A percentile compares a stretch with the other conserved stretches of the same genome.
Evolutionary conservation across 2,888 invertebrate species (phyloP).

Genomic region (Drosophila merina): DNA sequence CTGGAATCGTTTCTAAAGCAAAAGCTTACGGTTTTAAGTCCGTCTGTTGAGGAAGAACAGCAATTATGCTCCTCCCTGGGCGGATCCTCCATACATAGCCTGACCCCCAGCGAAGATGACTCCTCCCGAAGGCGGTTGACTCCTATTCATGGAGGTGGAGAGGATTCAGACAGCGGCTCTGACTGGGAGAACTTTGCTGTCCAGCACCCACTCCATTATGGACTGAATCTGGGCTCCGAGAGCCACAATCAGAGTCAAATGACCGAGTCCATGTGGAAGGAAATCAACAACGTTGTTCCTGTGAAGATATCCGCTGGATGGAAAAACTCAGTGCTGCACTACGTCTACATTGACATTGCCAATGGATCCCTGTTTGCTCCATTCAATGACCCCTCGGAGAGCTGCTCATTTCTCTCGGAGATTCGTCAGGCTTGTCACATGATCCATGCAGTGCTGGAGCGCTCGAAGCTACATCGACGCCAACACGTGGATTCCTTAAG

Average conservation of each 20-base stretch:
- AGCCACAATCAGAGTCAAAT: conserved; percentile 85
- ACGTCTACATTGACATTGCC: conserved; percentile 76
- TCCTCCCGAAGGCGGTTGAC: conserved; percentile 71
- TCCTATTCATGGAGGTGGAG: conserved; percentile 40
- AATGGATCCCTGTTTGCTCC: conserved; percentile 75
- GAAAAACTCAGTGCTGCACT: conserved; percentile 78
- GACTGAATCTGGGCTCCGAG: conserved; percentile 66
- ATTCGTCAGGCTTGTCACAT: conserved; percentile 89
- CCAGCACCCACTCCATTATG: conserved; percentile 75
- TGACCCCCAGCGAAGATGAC: conserved; percentile 81
- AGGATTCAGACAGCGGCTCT: conserved; percentile 86
- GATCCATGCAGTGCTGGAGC: conserved; percentile 89
- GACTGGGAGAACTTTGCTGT: conserved; percentile 88
- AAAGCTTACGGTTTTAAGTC: conserved; percentile 50
- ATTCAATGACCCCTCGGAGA: conserved; percentile 76
- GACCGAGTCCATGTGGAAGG: conserved; percentile 89
- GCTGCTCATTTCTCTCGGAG: conserved; percentile 87
- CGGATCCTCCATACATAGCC: conserved; percentile 81
- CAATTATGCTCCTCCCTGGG: conserved; percentile 78
- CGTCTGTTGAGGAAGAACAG: conserved; percentile 68
- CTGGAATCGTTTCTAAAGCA: conserved; percentile 70
- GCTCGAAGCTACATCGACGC: conserved; percentile 84
- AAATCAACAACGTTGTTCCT: conserved; percentile 85
- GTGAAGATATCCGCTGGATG: conserved; percentile 82
- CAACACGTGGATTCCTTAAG: conserved; percentile 29